Base-by-base conservation (phyloP, 2,113 vertebrate species). In the Isurus oxyrinchus region DNA sequence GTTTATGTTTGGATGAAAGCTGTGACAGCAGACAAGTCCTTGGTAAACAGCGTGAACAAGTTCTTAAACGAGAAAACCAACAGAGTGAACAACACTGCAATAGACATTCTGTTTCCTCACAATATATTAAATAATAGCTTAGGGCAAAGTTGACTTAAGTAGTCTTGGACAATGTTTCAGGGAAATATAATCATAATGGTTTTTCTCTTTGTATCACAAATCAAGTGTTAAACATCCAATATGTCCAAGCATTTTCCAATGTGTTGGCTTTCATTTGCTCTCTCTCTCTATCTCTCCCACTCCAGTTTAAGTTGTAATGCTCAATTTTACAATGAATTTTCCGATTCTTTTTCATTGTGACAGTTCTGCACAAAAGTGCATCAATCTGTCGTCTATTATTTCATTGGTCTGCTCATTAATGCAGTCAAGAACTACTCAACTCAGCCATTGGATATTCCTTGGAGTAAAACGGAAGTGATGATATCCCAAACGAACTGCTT, bases 1-100 rank as follows among this genome's bases (percentile, higher is more conserved):
- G 97, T 97, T 98, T 98, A 98, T 99, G 98, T 99, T 98, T 98
- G 98, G 98, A 98, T 99, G 98, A 99, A 99, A 98, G 98, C 98
- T 99, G 98, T 99, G 99, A 99, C 98, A 98, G 98, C 97, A 99
- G 99, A 99, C 98, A 98, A 99, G 98, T 98, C 98, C 99, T 99
- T 99, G 98, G 98, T 98, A 99, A 99, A 99, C 98, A 99, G 98
- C 99, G 98, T 98, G 99, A 99, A 99, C 98, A 99, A 99, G 99
- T 98, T 99, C 99, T 99, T 99, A 98, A 99, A 99, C 98, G 99
- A 98, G 98, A 99, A 99, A 99, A 98, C 97, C 98, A 98, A 98
- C 98, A 98, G 98, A 98, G 98, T 98, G 98, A 98, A 99, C 98
- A 98, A 98, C 98, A 97, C 98, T 98, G 98, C 98, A 98, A 98